A percentile compares a stretch with the other conserved stretches of the same genome.
phyloP scores from a whole-genome alignment of 2,888 invertebrate genomes.

The Drosophila anomelani region DNA sequence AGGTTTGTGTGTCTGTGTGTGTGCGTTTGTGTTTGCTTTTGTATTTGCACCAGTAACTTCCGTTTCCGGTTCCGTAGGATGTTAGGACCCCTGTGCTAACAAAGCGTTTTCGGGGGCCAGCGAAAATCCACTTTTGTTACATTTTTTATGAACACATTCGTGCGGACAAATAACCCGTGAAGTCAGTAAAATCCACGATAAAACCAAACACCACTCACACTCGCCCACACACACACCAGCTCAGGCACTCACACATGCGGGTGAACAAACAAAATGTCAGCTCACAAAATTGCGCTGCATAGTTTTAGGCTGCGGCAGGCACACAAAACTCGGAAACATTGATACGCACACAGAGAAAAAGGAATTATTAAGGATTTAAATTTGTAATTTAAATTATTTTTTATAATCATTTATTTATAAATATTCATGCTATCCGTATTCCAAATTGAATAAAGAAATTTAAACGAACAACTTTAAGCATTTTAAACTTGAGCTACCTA shows the following conservation, averaged over 20 bases:
- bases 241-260: conserved; percentile 23
- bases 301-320: conserved; percentile 64
- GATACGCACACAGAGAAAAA: conserved; percentile 31
- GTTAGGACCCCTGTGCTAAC: conserved; percentile 27
- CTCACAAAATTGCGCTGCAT: conserved; percentile 62
- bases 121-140: conserved; percentile 67
- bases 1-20: background rate
- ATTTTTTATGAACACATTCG: conserved; percentile 75
- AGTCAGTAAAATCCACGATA: conserved; percentile 68
- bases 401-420: too few species aligned
- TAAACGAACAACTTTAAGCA: background rate
- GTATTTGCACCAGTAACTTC: conserved; percentile 48
- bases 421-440: background rate
- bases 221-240: conserved; percentile 17
- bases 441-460: background rate
- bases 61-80: conserved; percentile 44
- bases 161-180: conserved; percentile 73
- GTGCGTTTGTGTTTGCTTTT: conserved; percentile 8
- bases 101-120: conserved; percentile 45
- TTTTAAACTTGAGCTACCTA: background rate
- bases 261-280: conserved; percentile 58
- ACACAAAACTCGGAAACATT: conserved; percentile 40
- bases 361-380: too few species aligned
- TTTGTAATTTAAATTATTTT: background rate
- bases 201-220: conserved; percentile 53